A percentile compares a stretch with the other conserved stretches of the same genome.
Conservation (phyloP, 2,113 vertebrate genomes). For the Micronycteris hirsuta region DNA sequence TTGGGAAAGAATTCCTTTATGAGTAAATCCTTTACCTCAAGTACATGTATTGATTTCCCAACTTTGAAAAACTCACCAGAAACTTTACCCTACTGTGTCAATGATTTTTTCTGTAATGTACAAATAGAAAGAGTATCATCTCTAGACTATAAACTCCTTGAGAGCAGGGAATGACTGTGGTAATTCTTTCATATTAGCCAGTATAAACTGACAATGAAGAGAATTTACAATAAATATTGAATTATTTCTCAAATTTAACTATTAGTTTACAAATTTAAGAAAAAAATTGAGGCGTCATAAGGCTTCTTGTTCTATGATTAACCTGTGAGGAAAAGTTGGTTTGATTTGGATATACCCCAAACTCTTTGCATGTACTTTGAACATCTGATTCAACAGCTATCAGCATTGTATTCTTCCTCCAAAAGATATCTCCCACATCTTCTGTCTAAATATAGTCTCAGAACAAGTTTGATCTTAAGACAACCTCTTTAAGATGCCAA, state of each 20-base stretch:
- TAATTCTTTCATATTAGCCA: neutral
- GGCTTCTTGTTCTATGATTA: neutral
- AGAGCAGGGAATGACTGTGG: neutral
- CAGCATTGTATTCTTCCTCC: neutral
- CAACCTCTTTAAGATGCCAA: slow-evolving; percentile 1
- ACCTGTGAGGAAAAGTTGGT: neutral
- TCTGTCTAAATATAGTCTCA: slow-evolving; percentile 17
- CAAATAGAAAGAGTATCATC: neutral
- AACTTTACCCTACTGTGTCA: neutral
- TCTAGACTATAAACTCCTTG: slow-evolving; percentile 42
- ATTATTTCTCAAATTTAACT: slow-evolving; percentile 24
- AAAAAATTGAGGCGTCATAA: slow-evolving; percentile 2
- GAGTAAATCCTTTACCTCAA: neutral
- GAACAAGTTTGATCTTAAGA: slow-evolving; percentile 33
- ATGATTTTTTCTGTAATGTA: neutral
- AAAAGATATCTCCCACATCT: neutral
- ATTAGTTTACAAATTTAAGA: neutral
- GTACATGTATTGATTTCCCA: neutral
- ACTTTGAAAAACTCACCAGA: neutral
- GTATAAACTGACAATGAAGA: neutral
- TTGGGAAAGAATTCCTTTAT: neutral
- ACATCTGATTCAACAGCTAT: neutral
- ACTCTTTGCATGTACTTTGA: neutral
- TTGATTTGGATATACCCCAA: neutral
- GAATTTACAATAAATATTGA: neutral